Evolutionary conservation across 1,140 invertebrate genomes (phyloP), one percentile per base, ranked within the genome.

Genomic region (Ceratosolen fusciceps): DNA sequence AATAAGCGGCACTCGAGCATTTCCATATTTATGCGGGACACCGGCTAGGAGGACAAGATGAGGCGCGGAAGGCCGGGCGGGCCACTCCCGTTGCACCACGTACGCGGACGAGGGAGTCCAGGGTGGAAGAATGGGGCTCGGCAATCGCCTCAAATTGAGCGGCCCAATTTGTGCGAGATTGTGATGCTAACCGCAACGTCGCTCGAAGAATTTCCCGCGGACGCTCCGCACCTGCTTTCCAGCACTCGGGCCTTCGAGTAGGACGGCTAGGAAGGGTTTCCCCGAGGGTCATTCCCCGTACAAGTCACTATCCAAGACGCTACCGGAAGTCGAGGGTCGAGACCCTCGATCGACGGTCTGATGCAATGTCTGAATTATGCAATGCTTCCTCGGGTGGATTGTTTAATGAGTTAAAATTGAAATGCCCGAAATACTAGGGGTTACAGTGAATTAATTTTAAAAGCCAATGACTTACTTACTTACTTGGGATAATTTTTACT

Each of bases 161-260:
- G 85, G 83, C 80, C 86, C 87, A 89, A 89, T 88, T 89, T 89
- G 86, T 84, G 83, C 26, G 83, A 85, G 85, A 89, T 89, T 88
- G 88, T 89, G 83, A 88, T 89, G 87, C 84, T 89, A 87, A 89
- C 78, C 82, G 81, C 80, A 47, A 73, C 34, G 19, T 26, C 34
- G 74, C 43, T 24, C 75, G 81, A 83, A 82, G 80, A 82, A 80
- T 78, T 81, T 70, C 34, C 82, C 47, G 60, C 21, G 60, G 72
- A 19, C 70, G 74, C 34, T 65, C 72, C 37, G 67, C 62, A 29
- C 47, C 39, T 68, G 74, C 54, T 60, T 49, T 68, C 54, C 29
- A 65, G 16, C 3, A 34, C 19, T 3, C n/a, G 26, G 54, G n/a
- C 14, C 7, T 5, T 4, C n/a, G 9, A 60, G 24, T n/a, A 26